Conservation (phyloP, 2,797 vertebrate species). For the Peromyscus aztecus region DNA sequence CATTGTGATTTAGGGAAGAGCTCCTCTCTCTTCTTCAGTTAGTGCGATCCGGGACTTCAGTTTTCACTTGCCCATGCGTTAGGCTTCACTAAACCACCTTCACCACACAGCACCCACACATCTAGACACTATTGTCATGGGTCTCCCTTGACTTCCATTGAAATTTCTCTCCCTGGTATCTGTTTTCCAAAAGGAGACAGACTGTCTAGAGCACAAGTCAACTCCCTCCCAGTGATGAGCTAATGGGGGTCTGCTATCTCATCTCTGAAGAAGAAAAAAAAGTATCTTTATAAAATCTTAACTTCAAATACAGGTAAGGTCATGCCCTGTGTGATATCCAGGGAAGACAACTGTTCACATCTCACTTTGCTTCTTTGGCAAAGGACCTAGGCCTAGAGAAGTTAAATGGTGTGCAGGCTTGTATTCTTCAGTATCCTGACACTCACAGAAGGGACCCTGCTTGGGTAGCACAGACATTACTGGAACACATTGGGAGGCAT, state of each 20-base stretch:
- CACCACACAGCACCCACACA: background rate
- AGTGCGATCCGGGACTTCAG: background rate
- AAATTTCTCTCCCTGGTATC: background rate
- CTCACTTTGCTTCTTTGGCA: background rate
- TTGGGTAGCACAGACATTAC: background rate
- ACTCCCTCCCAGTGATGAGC: background rate
- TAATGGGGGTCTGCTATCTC: background rate
- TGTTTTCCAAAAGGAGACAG: background rate
- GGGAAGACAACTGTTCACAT: background rate
- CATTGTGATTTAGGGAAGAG: background rate
- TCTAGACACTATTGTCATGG: background rate
- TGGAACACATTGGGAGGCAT: background rate
- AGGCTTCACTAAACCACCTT: background rate
- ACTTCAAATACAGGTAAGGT: conserved; percentile 20
- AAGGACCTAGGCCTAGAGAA: background rate
- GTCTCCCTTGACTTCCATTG: background rate
- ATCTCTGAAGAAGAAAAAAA: background rate
- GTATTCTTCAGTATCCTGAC: background rate
- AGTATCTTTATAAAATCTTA: background rate
- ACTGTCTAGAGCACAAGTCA: background rate
- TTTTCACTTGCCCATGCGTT: background rate
- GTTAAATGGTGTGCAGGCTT: background rate
- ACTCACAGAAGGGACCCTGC: background rate
- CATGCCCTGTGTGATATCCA: background rate
- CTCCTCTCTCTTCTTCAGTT: background rate